Evolutionary conservation across 2,113 vertebrate species (phyloP).

Genomic region (Neoarius graeffei): DNA sequence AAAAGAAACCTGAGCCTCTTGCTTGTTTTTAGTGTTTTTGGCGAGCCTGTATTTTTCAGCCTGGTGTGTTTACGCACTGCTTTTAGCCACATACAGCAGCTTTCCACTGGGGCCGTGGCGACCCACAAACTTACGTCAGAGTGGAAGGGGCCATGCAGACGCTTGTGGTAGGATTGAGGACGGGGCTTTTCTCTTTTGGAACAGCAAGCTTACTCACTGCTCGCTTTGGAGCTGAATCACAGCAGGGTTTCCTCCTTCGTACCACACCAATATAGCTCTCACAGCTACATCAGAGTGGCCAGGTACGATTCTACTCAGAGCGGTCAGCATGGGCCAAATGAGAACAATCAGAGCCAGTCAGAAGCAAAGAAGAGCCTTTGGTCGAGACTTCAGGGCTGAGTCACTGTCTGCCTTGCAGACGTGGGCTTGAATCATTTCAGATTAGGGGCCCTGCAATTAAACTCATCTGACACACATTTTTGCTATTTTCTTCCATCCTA

Average conservation of each 20-base stretch:
- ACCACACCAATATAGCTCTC: neutral
- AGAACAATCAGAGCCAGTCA: constrained; percentile 36
- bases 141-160: constrained; percentile 43
- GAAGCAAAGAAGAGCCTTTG: constrained; percentile 28
- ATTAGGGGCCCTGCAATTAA: constrained; percentile 57
- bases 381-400: constrained; percentile 49
- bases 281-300: neutral
- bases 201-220: constrained; percentile 53
- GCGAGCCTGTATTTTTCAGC: constrained; percentile 30
- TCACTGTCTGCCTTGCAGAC: constrained; percentile 54
- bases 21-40: constrained; percentile 42
- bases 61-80: constrained; percentile 32
- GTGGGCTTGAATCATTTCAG: constrained; percentile 53
- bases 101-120: constrained; percentile 43
- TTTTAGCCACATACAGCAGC: constrained; percentile 31
- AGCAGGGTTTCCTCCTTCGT: constrained; percentile 18
- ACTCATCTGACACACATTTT: constrained; percentile 56
- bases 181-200: constrained; percentile 51
- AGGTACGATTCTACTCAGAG: constrained; percentile 17
- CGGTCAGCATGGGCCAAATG: constrained; percentile 27
- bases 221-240: constrained; percentile 35
- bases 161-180: constrained; percentile 43
- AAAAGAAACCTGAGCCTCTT: constrained; percentile 30
- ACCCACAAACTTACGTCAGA: constrained; percentile 51
- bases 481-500: constrained; percentile 53